Conservation (phyloP, 2,113 vertebrate genomes). For the Neomonachus schauinslandi region DNA sequence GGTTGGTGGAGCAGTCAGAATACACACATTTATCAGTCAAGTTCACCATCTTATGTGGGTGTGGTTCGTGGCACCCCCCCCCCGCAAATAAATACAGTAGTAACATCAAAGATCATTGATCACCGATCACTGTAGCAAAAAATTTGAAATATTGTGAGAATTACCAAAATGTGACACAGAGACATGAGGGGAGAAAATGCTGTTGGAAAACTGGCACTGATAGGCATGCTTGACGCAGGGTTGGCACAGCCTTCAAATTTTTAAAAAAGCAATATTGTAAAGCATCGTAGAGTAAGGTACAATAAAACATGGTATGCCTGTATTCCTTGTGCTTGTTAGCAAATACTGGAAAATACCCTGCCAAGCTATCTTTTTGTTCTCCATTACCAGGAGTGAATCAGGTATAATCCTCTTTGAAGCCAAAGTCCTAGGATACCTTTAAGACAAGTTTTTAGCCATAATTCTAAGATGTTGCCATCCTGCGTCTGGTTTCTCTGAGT, state of each 20-base stretch:
- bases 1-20: background rate
- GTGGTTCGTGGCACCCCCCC: too few species aligned
- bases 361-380: background rate
- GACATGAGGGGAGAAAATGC: background rate
- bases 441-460: background rate
- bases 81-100: background rate
- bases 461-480: background rate
- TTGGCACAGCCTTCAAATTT: background rate
- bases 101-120: background rate
- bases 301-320: background rate
- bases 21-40: background rate
- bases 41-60: background rate
- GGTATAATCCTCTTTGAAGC: background rate
- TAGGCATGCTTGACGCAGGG: background rate
- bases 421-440: background rate
- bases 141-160: background rate
- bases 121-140: background rate
- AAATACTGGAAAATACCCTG: background rate
- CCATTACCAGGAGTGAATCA: background rate
- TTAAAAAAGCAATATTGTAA: background rate
- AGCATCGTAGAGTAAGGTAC: background rate
- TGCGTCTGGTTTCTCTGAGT: background rate
- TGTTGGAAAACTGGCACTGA: background rate
- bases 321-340: background rate
- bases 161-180: background rate